Evolutionary conservation across 2,888 invertebrate species (phyloP).

Genomic region (Ptychoptera albimana): DNA sequence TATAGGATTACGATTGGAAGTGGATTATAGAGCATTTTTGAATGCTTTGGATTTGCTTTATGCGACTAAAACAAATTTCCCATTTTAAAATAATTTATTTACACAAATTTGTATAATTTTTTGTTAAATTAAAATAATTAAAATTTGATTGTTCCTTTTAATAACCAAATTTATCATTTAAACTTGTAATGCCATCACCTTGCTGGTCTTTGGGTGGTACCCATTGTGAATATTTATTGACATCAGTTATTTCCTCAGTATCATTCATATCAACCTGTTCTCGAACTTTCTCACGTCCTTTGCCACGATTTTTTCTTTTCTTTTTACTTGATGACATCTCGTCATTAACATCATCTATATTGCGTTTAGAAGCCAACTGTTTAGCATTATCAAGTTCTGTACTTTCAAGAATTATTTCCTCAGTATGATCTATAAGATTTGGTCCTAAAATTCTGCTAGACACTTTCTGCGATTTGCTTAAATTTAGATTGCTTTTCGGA

Average conservation of each 20-base stretch:
- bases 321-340: conserved; percentile 8
- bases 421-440: neutral
- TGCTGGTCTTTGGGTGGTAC: conserved; percentile 56
- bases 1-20: conserved; percentile 26
- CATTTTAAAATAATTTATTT: conserved; percentile 6
- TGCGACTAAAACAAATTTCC: conserved; percentile 33
- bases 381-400: neutral
- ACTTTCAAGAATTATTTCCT: neutral
- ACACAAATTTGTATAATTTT: neutral
- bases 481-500: no score
- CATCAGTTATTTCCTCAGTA: conserved; percentile 31
- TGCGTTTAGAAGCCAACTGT: neutral
- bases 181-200: conserved; percentile 59
- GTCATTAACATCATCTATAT: conserved; percentile 1
- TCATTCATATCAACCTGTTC: conserved; percentile 24
- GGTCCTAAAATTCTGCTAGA: neutral
- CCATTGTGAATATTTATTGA: conserved; percentile 60
- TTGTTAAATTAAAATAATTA: neutral
- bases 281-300: conserved; percentile 21
- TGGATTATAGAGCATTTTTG: conserved; percentile 55
- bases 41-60: conserved; percentile 47
- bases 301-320: conserved; percentile 19
- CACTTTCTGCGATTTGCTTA: conserved; percentile 10
- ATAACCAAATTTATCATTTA: conserved; percentile 67
- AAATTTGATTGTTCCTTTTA: conserved; percentile 23